These are phyloP conservation scores for Panurus biarmicus DNA, from an alignment of 2,113 vertebrate genomes.

Conservation along the genomic window DNA sequence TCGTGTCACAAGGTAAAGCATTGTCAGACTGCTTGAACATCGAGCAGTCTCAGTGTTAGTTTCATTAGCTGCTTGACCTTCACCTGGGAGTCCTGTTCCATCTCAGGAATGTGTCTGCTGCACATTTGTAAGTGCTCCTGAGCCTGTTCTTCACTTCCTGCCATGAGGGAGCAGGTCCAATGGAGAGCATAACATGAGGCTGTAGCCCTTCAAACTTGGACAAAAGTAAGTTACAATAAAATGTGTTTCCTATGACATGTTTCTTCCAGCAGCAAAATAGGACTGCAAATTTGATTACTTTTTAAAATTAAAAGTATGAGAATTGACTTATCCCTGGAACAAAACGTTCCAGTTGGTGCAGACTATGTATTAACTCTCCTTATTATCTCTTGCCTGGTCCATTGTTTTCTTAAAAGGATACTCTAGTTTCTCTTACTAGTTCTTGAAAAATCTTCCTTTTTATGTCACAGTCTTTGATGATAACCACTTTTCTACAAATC, in stretches of 20 bases:
- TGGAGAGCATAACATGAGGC: not conserved
- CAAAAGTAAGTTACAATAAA: not conserved
- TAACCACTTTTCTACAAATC: not conserved
- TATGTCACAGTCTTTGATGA: not conserved
- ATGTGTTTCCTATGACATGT: not conserved
- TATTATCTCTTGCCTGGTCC: not conserved
- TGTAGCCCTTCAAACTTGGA: not conserved
- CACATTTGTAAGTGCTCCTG: not conserved
- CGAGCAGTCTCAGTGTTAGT: not conserved
- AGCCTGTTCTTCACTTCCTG: not conserved
- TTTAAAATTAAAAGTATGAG: not conserved
- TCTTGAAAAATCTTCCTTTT: not conserved
- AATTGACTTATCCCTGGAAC: not conserved
- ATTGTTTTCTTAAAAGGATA: not conserved
- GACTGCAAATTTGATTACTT: not conserved
- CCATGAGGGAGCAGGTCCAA: not conserved
- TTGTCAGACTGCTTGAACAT: not conserved
- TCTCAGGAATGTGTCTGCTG: not conserved
- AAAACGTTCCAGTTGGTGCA: not conserved
- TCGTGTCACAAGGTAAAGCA: not conserved
- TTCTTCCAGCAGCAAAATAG: not conserved
- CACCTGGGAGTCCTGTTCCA: not conserved
- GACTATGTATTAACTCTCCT: not conserved
- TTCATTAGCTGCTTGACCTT: not conserved
- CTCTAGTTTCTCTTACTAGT: not conserved